These are phyloP conservation scores for Bubo scandiacus DNA, from an alignment of 2,113 vertebrate genomes.

Conservation along the genomic window DNA sequence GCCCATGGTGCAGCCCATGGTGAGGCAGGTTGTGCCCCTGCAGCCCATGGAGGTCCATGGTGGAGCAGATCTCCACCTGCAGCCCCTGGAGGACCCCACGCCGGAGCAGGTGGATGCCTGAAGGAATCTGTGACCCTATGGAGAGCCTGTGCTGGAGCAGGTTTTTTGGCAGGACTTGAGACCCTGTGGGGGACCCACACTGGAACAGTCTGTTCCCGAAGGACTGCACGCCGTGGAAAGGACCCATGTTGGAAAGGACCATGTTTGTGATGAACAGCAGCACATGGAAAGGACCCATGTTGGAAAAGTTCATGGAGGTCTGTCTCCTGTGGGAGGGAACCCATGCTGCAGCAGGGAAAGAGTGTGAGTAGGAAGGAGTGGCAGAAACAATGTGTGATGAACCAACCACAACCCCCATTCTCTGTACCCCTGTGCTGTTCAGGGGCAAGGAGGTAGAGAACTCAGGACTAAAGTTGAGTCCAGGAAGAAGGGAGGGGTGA, in stretches of 20 bases:
- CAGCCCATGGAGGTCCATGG: accelerated
- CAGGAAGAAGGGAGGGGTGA: neutral
- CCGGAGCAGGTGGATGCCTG: accelerated
- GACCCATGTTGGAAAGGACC: neutral
- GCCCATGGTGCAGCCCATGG: too few relatives aligned
- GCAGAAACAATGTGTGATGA: neutral
- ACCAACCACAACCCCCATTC: neutral
- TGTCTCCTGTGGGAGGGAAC: accelerated
- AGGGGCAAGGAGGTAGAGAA: neutral
- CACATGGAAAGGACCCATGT: accelerated
- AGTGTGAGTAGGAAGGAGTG: neutral
- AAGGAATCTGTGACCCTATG: accelerated
- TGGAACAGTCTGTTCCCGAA: neutral
- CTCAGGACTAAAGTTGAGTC: neutral
- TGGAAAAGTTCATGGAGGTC: neutral
- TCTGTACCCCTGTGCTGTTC: accelerated
- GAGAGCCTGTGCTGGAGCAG: accelerated
- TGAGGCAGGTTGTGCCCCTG: neutral
- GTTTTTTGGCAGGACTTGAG: neutral
- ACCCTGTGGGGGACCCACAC: accelerated
- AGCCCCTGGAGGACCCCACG: neutral
- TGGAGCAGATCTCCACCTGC: too few relatives aligned
- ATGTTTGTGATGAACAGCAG: neutral
- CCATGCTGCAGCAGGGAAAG: neutral
- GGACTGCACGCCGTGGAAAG: neutral